Evolutionary conservation across 2,888 invertebrate species (phyloP), one percentile per base, ranked within the genome.

Genomic region (Ophioninae sp.): DNA sequence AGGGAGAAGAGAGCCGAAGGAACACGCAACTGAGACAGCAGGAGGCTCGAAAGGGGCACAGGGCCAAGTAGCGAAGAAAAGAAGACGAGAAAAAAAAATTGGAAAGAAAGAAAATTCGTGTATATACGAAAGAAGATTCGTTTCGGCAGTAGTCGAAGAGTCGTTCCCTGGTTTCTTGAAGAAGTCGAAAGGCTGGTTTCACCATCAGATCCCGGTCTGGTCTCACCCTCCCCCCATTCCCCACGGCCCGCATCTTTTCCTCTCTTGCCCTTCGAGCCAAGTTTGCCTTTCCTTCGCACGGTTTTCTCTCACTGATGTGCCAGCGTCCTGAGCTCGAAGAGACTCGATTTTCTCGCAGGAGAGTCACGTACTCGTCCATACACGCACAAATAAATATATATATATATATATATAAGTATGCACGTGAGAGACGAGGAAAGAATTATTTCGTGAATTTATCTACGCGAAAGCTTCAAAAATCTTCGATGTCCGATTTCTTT

Each of bases 41-140:
- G 56, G 56, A 56, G 17, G 41, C 37, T 79, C 20, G 75, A 78
- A 75, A 80, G 64, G 44, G 70, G 70, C 69, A 78, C 76, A 44
- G 61, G 75, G 62, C 59, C 62, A 64, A 77, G 74, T 67, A 76
- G 41, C 76, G 59, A 68, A 41, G 67, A 76, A 44, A 65, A 79
- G 77, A 64, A 41, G 61, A 75, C 44, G 74, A 77, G 67, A 69
- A 57, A 79, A 67, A 74, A 74, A n/a, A n/a, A n/a, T n/a, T n/a
- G n/a, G n/a, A 68, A 69, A 56, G 41, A 59, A 50, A 21, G 21
- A 76, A 76, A 44, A 79, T 65, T 64, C 64, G 74, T 69, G 69
- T 69, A 67, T 82, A 69, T 69, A 74, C 68, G 81, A 62, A 68
- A 56, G 69, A 70, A 61, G 79, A 83, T 79, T 76, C 83, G 83